Percentiles rank a stretch among this genome's conserved stretches.
phyloP scores from a whole-genome alignment of 2,888 invertebrate genomes.

The Apodemia arnacis region DNA sequence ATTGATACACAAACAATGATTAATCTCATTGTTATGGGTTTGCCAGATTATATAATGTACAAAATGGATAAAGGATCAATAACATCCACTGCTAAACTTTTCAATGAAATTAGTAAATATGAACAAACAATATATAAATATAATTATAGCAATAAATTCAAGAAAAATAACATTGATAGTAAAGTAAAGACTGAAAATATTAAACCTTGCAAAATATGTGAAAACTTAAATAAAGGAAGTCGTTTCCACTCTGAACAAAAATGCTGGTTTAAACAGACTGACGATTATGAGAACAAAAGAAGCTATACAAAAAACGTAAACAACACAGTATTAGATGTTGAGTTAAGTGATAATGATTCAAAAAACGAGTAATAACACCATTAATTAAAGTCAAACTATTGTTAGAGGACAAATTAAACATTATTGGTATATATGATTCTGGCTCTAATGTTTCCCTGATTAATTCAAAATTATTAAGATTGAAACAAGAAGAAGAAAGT shows the following conservation, averaged over 20 bases:
- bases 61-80: too few relatives aligned
- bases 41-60: slow-evolving; percentile 47
- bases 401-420: too few relatives aligned
- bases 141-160: background rate
- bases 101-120: slow-evolving; percentile 55
- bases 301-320: background rate
- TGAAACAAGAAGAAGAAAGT: background rate
- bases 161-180: background rate
- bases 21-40: slow-evolving; percentile 58
- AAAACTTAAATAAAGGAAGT: background rate
- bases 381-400: background rate
- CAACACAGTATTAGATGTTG: background rate
- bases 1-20: slow-evolving; percentile 63
- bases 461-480: background rate
- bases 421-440: too few relatives aligned
- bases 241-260: background rate
- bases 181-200: background rate
- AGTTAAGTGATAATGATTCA: background rate
- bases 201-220: background rate
- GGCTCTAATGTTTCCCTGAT: background rate
- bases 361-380: background rate
- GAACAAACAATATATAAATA: too few relatives aligned
- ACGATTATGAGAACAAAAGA: background rate
- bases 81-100: slow-evolving; percentile 48
- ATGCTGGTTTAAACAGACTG: background rate